Base-by-base conservation (phyloP, 2,888 invertebrate genomes). In the Ormyrus labotus region DNA sequence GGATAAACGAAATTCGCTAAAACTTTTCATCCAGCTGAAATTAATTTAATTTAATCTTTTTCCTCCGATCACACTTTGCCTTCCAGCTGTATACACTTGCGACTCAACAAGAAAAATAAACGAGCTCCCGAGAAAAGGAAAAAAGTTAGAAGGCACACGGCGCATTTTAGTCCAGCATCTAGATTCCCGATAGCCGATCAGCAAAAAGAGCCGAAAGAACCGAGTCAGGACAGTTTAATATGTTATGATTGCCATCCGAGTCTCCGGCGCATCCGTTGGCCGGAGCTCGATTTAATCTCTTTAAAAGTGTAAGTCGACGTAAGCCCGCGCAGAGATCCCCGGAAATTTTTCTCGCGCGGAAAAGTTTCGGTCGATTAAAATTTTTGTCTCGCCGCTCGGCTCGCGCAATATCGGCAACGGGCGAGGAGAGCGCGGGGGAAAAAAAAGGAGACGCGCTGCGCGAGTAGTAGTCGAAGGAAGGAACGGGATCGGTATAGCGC, bases 401-500 rank as follows among this genome's bases (percentile, higher is more conserved):
- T 63, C 51, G n/a, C 53, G 78, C 68, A 79, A 82, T 67, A 79
- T 60, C 65, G 77, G 50, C 48, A 65, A 63, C 68, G 63, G 63
- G 3, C 34, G 34, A 3, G 0, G 34, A 13, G 58, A 60, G 19
- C 6, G 1, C 10, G 13, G 53, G 13, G 48, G 10, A 19, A 51
- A 60, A 60, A 61, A 48, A 60, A 71, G 73, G 47, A 19, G 58
- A 50, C 10, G 55, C 19, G 0, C 19, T n/a, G 60, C 8, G 57
- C 10, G 55, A 53, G 67, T 60, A 72, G 68, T 60, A 71, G 79
- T 82, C 81, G 79, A 81, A 61, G 68, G 82, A 82, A 81, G 71
- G 45, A 82, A 81, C 70, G 86, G 85, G 87, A 88, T 89, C 87
- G 88, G 89, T 86, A 87, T 85, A 87, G 87, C 84, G 89, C 90